Percentiles rank a stretch among this genome's conserved stretches.
Conservation (phyloP, 2,888 invertebrate genomes). For the Phalera bucephala region DNA sequence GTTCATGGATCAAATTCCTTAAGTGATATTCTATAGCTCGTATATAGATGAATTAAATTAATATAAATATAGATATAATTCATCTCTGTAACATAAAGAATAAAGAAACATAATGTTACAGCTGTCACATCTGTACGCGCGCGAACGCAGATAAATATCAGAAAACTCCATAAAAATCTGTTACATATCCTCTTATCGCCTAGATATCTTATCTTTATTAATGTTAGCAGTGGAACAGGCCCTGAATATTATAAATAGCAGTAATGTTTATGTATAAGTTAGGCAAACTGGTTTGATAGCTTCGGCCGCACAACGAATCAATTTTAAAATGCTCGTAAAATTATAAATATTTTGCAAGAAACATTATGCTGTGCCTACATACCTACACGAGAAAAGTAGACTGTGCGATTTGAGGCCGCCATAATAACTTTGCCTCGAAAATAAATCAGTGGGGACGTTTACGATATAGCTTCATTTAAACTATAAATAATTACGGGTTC, state of each 20-base stretch:
- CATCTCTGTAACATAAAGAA: neutral
- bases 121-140: neutral
- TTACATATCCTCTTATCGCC: conserved; percentile 16
- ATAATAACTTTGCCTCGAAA: conserved; percentile 49
- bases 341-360: conserved; percentile 28
- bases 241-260: conserved; percentile 29
- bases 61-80: neutral
- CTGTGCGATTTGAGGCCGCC: conserved; percentile 21
- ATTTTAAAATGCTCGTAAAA: conserved; percentile 31
- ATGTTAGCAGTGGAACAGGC: conserved; percentile 25
- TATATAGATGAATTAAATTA: too few species aligned
- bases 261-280: conserved; percentile 26
- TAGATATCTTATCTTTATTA: conserved; percentile 28
- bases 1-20: too few species aligned
- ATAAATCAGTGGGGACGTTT: conserved; percentile 61
- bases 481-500: conserved; percentile 66
- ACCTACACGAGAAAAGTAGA: conserved; percentile 19
- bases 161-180: conserved; percentile 13
- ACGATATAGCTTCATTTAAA: conserved; percentile 66
- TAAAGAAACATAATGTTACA: neutral
- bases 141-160: conserved; percentile 1
- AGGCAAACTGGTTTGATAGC: conserved; percentile 26
- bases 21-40: too few species aligned
- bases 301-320: conserved; percentile 21
- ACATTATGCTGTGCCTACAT: conserved; percentile 9